Evolutionary conservation across 1,140 invertebrate species (phyloP).

Genomic region (Geopemphigus sp.): DNA sequence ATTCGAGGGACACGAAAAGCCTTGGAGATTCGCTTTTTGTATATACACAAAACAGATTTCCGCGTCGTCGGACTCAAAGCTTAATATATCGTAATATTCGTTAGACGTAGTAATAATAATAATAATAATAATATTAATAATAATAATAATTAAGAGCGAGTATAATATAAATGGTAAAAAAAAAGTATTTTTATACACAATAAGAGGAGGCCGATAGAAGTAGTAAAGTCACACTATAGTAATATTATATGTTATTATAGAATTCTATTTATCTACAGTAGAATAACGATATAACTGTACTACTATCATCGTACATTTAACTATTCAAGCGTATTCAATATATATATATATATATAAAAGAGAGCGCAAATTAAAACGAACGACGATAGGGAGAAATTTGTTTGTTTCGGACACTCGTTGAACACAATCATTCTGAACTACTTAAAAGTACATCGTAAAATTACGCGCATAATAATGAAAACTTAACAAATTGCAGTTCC

Average conservation of each 20-base stretch:
- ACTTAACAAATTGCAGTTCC: background rate
- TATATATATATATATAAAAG: background rate
- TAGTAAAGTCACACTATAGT: no score
- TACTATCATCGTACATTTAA: no score
- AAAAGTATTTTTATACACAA: no score
- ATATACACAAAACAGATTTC: conserved; percentile 41
- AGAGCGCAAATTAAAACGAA: conserved; percentile 16
- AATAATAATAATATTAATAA: no score
- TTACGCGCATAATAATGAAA: background rate
- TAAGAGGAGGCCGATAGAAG: no score
- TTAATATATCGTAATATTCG: background rate
- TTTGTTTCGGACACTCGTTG: background rate
- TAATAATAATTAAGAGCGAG: no score
- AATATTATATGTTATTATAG: no score
- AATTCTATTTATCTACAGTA: no score
- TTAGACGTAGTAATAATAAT: background rate
- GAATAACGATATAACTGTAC: no score
- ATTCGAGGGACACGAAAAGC: conserved; percentile 30
- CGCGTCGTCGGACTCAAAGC: conserved; percentile 23
- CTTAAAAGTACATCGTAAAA: conserved; percentile 6
- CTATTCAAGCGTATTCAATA: no score
- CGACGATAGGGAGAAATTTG: background rate
- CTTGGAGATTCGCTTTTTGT: conserved; percentile 38
- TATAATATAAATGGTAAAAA: no score
- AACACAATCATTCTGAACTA: conserved; percentile 30